phyloP scores from a whole-genome alignment of 2,888 invertebrate species.

The Netelia melanura region DNA sequence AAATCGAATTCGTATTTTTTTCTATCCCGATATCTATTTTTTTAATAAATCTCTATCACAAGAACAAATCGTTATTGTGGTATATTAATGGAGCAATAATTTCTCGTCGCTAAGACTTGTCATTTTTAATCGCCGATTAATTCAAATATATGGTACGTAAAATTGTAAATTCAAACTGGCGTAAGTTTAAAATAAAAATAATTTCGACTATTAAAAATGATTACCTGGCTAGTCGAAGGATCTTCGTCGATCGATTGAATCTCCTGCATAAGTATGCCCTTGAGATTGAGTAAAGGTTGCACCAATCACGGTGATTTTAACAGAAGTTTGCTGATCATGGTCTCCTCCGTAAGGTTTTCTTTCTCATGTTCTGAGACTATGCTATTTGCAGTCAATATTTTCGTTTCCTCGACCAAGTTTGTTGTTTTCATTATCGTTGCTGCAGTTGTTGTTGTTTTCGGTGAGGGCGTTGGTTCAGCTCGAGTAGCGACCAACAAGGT shows the following conservation, averaged over 20 bases:
- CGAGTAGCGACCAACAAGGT: slow-evolving; percentile 46
- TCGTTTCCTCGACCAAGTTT: slow-evolving; percentile 23
- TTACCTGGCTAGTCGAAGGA: slow-evolving; percentile 69
- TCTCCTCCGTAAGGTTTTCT: not conserved
- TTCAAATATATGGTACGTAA: no score
- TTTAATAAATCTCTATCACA: no score
- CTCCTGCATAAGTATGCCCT: slow-evolving; percentile 78
- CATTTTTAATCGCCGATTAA: no score
- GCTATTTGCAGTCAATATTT: slow-evolving; percentile 1
- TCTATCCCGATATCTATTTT: no score
- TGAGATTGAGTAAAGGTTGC: slow-evolving; percentile 73
- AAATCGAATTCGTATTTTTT: no score
- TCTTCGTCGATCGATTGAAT: slow-evolving; percentile 78
- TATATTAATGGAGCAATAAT: no score
- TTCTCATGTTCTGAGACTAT: slow-evolving; percentile 13
- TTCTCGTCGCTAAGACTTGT: no score
- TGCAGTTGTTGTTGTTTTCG: slow-evolving; percentile 28
- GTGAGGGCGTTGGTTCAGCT: not conserved
- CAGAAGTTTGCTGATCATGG: slow-evolving; percentile 7
- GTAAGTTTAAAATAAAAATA: slow-evolving; percentile 48
- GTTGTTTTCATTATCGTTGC: slow-evolving; percentile 15
- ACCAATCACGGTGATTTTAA: slow-evolving; percentile 52
- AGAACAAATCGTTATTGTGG: no score
- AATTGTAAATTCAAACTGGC: slow-evolving; percentile 18
- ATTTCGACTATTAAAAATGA: not conserved